A percentile compares a stretch with the other conserved stretches of the same genome.
Conservation (phyloP, 2,113 vertebrate genomes). For the Rhinolophus sinicus region DNA sequence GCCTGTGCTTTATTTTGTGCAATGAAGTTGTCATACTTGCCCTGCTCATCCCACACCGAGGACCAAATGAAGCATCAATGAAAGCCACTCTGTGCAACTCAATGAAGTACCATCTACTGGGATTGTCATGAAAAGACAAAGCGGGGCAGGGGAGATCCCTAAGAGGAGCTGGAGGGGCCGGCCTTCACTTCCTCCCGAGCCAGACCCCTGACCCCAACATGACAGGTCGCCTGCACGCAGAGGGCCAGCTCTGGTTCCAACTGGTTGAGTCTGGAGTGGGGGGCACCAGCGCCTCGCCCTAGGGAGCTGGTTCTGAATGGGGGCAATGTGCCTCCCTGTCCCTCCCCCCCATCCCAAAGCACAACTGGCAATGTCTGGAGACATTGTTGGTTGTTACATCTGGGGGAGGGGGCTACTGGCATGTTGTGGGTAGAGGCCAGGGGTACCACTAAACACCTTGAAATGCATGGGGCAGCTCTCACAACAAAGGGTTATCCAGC, state of each 20-base stretch:
- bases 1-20: not conserved
- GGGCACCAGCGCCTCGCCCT: rapidly evolving
- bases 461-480: not conserved
- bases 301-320: not conserved
- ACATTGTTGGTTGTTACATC: not conserved
- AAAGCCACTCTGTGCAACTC: not conserved
- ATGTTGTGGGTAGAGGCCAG: rapidly evolving
- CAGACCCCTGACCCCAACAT: rapidly evolving
- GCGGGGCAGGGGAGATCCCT: not conserved
- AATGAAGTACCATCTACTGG: rapidly evolving
- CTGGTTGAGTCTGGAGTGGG: too few relatives aligned
- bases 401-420: rapidly evolving
- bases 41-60: rapidly evolving
- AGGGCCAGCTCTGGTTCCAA: not conserved
- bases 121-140: not conserved
- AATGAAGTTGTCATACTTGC: too few relatives aligned
- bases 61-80: rapidly evolving
- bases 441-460: rapidly evolving
- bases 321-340: too few relatives aligned
- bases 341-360: not conserved
- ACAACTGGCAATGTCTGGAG: not conserved
- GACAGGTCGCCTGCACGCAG: rapidly evolving
- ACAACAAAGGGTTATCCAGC: rapidly evolving
- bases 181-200: not conserved
- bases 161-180: not conserved